Percentiles rank a stretch among this genome's conserved stretches.
phyloP scores from a whole-genome alignment of 2,113 vertebrate genomes.

The Egretta garzetta region DNA sequence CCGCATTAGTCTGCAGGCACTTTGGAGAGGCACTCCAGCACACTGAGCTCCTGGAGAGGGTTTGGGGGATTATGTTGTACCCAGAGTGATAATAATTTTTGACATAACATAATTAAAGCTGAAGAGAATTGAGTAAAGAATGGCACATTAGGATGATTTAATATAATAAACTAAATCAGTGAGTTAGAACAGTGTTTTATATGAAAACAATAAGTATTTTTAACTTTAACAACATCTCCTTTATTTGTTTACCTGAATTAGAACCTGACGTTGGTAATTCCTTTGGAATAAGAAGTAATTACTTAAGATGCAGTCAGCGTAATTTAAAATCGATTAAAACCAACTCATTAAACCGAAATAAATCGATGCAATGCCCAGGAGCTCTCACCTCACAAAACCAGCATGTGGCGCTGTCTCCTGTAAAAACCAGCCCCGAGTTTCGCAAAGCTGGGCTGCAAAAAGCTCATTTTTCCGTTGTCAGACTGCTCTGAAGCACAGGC shows the following conservation, averaged over 20 bases:
- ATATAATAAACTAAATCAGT: background rate
- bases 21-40: background rate
- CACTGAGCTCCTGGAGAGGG: background rate
- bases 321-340: background rate
- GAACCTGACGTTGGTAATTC: background rate
- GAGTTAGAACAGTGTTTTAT: background rate
- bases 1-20: background rate
- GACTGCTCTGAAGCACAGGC: background rate
- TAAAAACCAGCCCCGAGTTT: background rate
- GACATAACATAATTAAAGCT: background rate
- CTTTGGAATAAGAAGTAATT: background rate
- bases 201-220: background rate
- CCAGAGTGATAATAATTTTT: background rate
- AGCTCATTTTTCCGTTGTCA: background rate
- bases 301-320: background rate
- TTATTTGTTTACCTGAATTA: background rate
- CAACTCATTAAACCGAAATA: background rate
- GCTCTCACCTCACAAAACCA: background rate
- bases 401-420: constrained; percentile 73
- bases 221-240: background rate
- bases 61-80: background rate
- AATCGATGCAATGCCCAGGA: background rate
- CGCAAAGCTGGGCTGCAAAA: background rate
- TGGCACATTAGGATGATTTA: background rate
- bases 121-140: background rate